A percentile compares a stretch with the other conserved stretches of the same genome.
phyloP scores from a whole-genome alignment of 2,797 vertebrate species.

The Tadarida brasiliensis region DNA sequence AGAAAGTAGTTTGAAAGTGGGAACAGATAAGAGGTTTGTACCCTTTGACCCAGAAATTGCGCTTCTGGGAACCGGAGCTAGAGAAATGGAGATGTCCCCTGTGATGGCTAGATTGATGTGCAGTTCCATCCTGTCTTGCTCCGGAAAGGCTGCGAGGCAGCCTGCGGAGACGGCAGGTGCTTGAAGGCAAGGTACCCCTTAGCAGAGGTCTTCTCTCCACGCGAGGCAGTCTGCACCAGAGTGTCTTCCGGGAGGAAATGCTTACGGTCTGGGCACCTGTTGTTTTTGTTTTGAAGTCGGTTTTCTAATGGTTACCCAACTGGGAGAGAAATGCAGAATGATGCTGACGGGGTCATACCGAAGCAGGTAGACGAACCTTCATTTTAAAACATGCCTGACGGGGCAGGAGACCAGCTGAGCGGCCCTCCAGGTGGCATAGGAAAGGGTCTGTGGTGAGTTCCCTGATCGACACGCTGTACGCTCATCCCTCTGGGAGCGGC shows the following conservation, averaged over 20 bases:
- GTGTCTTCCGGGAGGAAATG: neutral
- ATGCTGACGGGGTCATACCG: fast-evolving
- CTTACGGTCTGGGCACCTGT: too few species aligned
- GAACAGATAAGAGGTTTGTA: neutral
- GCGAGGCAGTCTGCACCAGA: neutral
- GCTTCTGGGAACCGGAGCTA: neutral
- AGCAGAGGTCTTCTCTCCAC: neutral
- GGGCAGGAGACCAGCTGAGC: too few species aligned
- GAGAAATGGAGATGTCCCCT: neutral
- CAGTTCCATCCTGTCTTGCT: neutral
- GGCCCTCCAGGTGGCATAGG: fast-evolving
- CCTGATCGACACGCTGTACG: neutral
- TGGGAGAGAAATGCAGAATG: neutral
- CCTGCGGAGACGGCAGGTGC: neutral
- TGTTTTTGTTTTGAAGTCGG: neutral
- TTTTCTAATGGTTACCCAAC: neutral
- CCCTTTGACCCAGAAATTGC: neutral
- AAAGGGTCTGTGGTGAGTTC: neutral
- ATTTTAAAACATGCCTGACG: neutral
- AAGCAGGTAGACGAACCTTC: neutral
- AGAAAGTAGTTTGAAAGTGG: neutral
- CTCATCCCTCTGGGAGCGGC: neutral
- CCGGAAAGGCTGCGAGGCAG: too few species aligned
- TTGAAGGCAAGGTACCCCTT: fast-evolving
- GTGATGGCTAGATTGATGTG: fast-evolving